phyloP scores from a whole-genome alignment of 2,888 invertebrate genomes.

The Leucoma salicis region DNA sequence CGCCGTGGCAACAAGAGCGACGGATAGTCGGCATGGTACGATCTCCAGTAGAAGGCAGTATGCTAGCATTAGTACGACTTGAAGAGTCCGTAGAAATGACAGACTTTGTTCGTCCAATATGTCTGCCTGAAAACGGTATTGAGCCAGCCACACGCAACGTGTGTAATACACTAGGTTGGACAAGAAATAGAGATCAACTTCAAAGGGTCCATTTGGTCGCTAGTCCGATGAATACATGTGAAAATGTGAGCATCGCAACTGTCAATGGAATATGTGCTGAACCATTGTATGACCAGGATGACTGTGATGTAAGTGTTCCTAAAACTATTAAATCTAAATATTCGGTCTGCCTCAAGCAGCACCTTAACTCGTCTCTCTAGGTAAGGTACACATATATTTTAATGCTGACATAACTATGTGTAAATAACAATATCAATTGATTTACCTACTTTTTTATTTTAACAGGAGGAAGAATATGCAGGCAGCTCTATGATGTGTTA shows the following conservation, averaged over 20 bases:
- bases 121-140: conserved; percentile 84
- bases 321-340: too few relatives aligned
- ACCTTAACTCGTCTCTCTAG: too few relatives aligned
- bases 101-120: conserved; percentile 92
- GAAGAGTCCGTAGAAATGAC: conserved; percentile 88
- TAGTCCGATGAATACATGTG: conserved; percentile 90
- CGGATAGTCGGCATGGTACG: conserved; percentile 93
- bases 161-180: conserved; percentile 94
- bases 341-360: too few relatives aligned
- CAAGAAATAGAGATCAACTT: conserved; percentile 90
- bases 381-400: too few relatives aligned
- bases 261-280: conserved; percentile 93
- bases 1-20: conserved; percentile 94
- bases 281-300: conserved; percentile 88
- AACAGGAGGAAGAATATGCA: conserved; percentile 92
- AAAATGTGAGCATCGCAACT: conserved; percentile 92
- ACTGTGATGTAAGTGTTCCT: conserved; percentile 88
- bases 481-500: conserved; percentile 94
- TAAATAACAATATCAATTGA: too few relatives aligned
- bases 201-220: conserved; percentile 90
- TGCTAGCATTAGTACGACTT: conserved; percentile 89
- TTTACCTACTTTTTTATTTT: too few relatives aligned
- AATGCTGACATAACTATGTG: too few relatives aligned
- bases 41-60: conserved; percentile 94
- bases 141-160: conserved; percentile 57